Evolutionary conservation across 2,113 vertebrate species (phyloP).

Genomic region (Gavia stellata): DNA sequence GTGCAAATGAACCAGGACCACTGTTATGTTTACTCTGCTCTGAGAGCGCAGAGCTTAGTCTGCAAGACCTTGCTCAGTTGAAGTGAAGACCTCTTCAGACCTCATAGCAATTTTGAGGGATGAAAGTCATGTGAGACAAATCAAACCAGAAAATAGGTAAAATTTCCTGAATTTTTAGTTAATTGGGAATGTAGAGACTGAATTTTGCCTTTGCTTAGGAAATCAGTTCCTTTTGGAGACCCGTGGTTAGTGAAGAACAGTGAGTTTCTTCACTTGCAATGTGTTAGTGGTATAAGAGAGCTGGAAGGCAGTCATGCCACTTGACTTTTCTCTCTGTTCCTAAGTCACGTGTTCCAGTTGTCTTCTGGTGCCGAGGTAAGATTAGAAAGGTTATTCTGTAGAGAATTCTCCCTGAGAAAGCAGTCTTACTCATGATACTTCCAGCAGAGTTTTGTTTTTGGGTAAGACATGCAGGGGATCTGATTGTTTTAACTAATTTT

Average conservation of each 20-base stretch:
- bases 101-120: background rate
- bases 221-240: background rate
- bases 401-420: background rate
- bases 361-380: background rate
- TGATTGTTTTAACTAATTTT: background rate
- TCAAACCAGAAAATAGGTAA: background rate
- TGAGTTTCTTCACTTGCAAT: background rate
- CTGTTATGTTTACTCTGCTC: background rate
- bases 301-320: background rate
- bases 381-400: background rate
- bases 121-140: background rate
- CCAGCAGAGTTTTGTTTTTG: background rate
- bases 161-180: background rate
- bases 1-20: accelerated
- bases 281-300: background rate
- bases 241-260: background rate
- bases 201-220: background rate
- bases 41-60: background rate
- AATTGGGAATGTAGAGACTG: background rate
- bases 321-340: background rate
- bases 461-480: accelerated
- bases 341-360: background rate
- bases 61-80: background rate
- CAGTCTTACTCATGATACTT: background rate
- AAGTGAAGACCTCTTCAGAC: background rate